A percentile compares a stretch with the other conserved stretches of the same genome.
phyloP scores from a whole-genome alignment of 2,888 invertebrate species.

The Euzophera pinguis region DNA sequence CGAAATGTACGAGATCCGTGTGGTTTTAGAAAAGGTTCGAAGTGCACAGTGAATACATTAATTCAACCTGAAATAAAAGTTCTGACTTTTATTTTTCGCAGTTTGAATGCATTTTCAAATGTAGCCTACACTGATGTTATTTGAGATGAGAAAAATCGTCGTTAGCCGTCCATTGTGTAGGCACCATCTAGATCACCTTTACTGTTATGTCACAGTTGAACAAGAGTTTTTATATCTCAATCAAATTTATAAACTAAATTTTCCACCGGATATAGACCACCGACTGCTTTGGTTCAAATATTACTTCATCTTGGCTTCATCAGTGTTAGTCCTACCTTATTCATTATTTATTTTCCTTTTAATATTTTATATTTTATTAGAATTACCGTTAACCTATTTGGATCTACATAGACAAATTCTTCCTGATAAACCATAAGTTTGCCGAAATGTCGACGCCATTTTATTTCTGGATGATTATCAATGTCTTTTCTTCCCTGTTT shows the following conservation, averaged over 20 bases:
- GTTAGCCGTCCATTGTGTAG: slow-evolving; percentile 21
- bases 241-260: neutral
- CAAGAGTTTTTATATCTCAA: slow-evolving; percentile 12
- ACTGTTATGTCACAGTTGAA: slow-evolving; percentile 27
- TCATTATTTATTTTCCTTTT: neutral
- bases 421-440: neutral
- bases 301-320: neutral
- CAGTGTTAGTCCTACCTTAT: neutral
- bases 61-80: neutral
- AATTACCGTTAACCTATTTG: neutral
- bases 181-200: slow-evolving; percentile 53
- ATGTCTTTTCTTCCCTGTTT: too few relatives aligned
- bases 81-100: neutral
- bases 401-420: neutral
- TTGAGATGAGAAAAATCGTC: neutral
- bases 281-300: neutral
- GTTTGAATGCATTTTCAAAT: neutral
- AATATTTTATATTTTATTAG: neutral
- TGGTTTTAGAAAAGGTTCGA: neutral
- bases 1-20: neutral
- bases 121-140: neutral
- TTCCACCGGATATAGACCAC: neutral
- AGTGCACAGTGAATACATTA: neutral
- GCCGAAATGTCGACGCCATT: neutral
- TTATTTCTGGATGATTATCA: neutral